Percentiles rank a stretch among this genome's conserved stretches.
phyloP scores from a whole-genome alignment of 2,113 vertebrate species.

The Coturnix japonica region DNA sequence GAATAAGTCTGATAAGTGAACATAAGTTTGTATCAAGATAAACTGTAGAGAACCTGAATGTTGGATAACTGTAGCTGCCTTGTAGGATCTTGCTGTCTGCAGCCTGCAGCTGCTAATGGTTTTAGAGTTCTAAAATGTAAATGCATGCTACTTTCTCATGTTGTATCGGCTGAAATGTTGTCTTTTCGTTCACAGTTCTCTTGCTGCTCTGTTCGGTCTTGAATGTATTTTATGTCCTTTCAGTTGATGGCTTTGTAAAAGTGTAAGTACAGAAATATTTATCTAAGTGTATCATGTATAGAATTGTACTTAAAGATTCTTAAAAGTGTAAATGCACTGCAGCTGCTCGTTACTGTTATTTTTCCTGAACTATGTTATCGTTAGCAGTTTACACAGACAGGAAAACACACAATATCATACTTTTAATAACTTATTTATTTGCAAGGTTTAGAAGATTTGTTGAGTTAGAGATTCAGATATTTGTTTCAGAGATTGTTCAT shows the following conservation, averaged over 20 bases:
- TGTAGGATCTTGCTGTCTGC: neutral
- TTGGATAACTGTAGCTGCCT: neutral
- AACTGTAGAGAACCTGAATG: neutral
- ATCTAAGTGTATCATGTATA: neutral
- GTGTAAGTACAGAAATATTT: conserved; percentile 18
- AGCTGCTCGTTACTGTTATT: conserved; percentile 20
- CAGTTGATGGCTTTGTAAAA: conserved; percentile 22
- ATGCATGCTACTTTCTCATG: neutral
- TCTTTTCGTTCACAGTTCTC: neutral
- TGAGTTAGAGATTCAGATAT: neutral
- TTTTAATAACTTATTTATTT: conserved; percentile 49
- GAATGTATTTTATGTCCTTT: conserved; percentile 20
- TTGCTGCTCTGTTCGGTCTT: neutral
- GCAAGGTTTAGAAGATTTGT: neutral
- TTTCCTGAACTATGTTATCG: neutral
- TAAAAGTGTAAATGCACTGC: neutral
- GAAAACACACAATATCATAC: neutral
- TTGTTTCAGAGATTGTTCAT: conserved; percentile 21
- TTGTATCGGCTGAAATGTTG: neutral
- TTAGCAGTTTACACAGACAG: conserved; percentile 11
- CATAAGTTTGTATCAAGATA: neutral
- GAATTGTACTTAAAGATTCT: conserved; percentile 16
- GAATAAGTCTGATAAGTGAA: neutral
- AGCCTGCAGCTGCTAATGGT: neutral
- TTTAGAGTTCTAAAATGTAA: neutral